A percentile compares a stretch with the other conserved stretches of the same genome.
Conservation (phyloP, 1,140 invertebrate genomes). For the Battus philenor region DNA sequence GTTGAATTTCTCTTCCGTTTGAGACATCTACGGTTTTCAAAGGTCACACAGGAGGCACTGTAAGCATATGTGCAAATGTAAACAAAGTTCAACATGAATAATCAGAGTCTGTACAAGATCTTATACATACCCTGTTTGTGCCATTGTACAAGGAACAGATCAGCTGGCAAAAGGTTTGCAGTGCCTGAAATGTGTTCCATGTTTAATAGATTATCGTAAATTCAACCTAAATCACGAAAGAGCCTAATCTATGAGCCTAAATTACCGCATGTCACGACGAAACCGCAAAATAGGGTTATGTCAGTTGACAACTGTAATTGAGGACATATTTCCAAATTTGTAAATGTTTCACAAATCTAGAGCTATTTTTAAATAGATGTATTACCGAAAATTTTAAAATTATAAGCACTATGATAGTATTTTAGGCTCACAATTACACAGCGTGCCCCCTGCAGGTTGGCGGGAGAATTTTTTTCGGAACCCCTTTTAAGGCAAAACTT, state of each 20-base stretch:
- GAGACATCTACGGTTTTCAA: conserved; percentile 47
- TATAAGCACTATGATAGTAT: conserved; percentile 8
- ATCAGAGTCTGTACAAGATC: conserved; percentile 24
- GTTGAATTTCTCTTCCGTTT: conserved; percentile 66
- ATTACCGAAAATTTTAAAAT: conserved; percentile 25
- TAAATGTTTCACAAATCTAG: conserved; percentile 24
- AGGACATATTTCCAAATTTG: conserved; percentile 39
- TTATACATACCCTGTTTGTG: conserved; percentile 64
- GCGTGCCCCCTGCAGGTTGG: conserved; percentile 71
- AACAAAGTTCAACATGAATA: conserved; percentile 46
- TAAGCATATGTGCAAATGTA: conserved; percentile 36
- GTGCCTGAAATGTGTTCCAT: conserved; percentile 43
- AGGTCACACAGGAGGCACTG: conserved; percentile 55
- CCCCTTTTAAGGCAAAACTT: conserved; percentile 32
- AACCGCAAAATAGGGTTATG: conserved; percentile 72
- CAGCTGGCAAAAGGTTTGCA: conserved; percentile 33
- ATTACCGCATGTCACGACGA: conserved; percentile 72
- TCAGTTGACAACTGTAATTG: conserved; percentile 65
- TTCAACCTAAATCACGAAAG: conserved; percentile 16
- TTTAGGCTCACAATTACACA: conserved; percentile 32
- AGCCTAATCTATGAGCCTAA: conserved; percentile 39
- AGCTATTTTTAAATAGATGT: conserved; percentile 19
- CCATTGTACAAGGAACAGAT: conserved; percentile 47
- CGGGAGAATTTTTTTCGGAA: conserved; percentile 61
- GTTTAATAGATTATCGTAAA: conserved; percentile 23